These are phyloP conservation scores for Galeopterus variegatus DNA, from an alignment of 2,113 vertebrate species.

Conservation along the genomic window DNA sequence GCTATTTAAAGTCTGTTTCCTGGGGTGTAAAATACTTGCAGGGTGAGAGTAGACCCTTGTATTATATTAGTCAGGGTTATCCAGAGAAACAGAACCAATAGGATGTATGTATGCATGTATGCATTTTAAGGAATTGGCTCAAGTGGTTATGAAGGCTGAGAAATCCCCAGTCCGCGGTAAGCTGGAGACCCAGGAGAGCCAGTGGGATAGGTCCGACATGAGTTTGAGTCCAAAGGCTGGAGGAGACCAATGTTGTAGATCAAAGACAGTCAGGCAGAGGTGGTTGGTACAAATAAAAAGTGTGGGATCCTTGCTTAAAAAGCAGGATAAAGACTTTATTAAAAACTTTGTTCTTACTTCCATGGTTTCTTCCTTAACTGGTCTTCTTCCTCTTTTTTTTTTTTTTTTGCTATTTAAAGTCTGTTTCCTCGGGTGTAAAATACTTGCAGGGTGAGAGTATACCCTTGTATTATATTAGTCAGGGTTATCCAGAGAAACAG, in stretches of 20 bases:
- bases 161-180: not conserved
- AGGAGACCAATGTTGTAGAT: not conserved
- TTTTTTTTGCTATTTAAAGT: not conserved
- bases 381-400: too few species aligned
- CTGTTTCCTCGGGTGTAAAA: not conserved
- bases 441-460: not conserved
- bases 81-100: not conserved
- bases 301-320: too few species aligned
- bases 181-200: not conserved
- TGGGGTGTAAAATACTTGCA: not conserved
- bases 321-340: not conserved
- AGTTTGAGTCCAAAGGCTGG: not conserved
- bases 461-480: not conserved
- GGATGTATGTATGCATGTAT: not conserved
- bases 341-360: not conserved
- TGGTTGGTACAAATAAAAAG: too few species aligned
- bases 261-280: not conserved
- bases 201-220: not conserved
- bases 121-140: not conserved
- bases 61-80: not conserved
- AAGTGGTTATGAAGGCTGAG: not conserved
- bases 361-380: not conserved
- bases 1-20: not conserved
- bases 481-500: not conserved
- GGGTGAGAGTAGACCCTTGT: not conserved